A percentile compares a stretch with the other conserved stretches of the same genome.
phyloP scores from a whole-genome alignment of 2,113 vertebrate species.

The Ursus arctos region DNA sequence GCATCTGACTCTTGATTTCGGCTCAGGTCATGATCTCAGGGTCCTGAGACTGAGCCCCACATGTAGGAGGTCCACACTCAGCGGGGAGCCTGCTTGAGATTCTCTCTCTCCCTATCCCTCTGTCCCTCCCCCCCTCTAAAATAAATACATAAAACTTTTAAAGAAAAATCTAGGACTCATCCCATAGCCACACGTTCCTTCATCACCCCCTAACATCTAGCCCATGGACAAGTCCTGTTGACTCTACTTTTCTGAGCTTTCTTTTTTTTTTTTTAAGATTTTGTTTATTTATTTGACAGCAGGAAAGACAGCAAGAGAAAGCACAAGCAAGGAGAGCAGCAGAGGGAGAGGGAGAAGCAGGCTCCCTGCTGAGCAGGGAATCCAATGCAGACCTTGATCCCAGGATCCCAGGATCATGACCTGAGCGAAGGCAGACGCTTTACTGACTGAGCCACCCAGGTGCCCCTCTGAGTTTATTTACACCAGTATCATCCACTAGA shows the following conservation, averaged over 20 bases:
- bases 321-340: neutral
- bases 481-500: neutral
- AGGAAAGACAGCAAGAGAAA: neutral
- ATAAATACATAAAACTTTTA: neutral
- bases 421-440: neutral
- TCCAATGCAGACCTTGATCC: neutral
- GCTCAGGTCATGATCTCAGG: neutral
- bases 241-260: neutral
- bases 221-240: neutral
- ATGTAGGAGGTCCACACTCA: neutral
- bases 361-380: neutral
- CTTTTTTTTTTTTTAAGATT: neutral
- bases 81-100: neutral
- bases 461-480: neutral
- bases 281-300: neutral
- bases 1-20: neutral
- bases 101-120: neutral
- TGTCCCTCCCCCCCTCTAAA: neutral
- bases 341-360: neutral
- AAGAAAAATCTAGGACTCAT: neutral
- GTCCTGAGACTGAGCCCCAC: neutral
- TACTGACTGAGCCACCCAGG: neutral
- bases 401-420: neutral
- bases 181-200: neutral
- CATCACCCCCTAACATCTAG: neutral